Conservation (phyloP, 1,140 invertebrate genomes). For the Oryzaephilus surinamensis region DNA sequence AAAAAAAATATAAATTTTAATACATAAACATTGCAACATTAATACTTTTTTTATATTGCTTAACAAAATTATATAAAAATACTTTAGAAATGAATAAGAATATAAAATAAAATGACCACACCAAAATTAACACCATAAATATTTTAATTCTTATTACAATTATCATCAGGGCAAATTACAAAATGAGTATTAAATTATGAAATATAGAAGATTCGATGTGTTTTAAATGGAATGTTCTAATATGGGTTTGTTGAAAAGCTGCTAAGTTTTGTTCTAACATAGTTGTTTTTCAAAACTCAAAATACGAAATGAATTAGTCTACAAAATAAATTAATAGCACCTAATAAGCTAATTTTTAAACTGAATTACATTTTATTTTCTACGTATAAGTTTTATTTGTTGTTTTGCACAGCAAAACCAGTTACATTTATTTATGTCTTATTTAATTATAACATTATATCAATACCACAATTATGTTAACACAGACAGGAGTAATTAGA, state of each 20-base stretch:
- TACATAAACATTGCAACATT: conserved; percentile 4
- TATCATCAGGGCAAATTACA: too few relatives aligned
- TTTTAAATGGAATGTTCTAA: conserved; percentile 3
- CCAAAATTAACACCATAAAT: too few relatives aligned
- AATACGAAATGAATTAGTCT: conserved; percentile 1
- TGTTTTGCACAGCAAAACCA: conserved; percentile 8
- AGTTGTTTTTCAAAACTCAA: too few relatives aligned
- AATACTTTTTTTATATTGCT: conserved; percentile 1
- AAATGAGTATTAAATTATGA: conserved; percentile 5
- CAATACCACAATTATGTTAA: conserved; percentile 7
- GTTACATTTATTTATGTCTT: conserved; percentile 1
- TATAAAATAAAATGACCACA: conserved; percentile 7
- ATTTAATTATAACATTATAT: conserved; percentile 7
- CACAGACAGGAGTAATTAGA: conserved; percentile 12
- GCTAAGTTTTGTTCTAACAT: too few relatives aligned
- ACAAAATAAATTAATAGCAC: neutral
- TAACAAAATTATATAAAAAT: conserved; percentile 2
- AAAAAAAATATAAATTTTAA: conserved; percentile 1
- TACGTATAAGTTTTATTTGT: conserved; percentile 3
- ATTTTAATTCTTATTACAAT: too few relatives aligned
- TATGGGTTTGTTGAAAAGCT: too few relatives aligned
- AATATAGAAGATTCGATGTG: conserved; percentile 8
- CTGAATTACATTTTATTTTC: neutral
- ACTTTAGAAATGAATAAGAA: conserved; percentile 1
- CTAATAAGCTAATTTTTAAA: neutral